Conservation (phyloP, 2,888 invertebrate species). For the Aplocera efformata region DNA sequence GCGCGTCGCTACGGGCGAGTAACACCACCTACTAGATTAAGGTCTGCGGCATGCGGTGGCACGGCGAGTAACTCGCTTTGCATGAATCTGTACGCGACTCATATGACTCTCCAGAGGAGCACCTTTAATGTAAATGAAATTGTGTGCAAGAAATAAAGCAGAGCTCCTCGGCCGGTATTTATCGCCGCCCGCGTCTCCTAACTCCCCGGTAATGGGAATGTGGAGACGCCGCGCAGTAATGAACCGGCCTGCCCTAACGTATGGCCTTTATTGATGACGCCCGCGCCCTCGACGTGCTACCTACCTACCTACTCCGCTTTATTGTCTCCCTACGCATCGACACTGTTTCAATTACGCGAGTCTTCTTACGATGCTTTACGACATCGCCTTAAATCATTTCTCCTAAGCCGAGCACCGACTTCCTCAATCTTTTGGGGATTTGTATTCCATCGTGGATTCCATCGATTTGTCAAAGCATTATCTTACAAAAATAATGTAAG, state of each 20-base stretch:
- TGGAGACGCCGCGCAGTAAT: constrained; percentile 69
- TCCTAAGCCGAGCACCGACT: constrained; percentile 32
- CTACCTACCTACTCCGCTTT: constrained; percentile 42
- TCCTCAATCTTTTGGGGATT: constrained; percentile 33
- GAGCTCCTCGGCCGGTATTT: constrained; percentile 70
- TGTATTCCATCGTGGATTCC: constrained; percentile 31
- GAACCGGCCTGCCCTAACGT: constrained; percentile 71
- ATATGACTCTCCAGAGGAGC: constrained; percentile 69
- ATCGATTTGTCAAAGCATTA: constrained; percentile 30
- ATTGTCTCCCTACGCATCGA: constrained; percentile 57
- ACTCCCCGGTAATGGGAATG: constrained; percentile 73
- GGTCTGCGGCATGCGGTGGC: constrained; percentile 61
- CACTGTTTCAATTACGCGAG: constrained; percentile 63
- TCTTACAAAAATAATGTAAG: constrained; percentile 32
- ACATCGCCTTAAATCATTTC: constrained; percentile 39
- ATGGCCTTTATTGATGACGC: constrained; percentile 74
- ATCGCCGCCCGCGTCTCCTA: constrained; percentile 72
- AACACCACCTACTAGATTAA: constrained; percentile 65
- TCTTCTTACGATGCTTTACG: constrained; percentile 63
- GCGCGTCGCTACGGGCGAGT: constrained; percentile 45
- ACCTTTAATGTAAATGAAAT: constrained; percentile 79
- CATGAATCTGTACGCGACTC: constrained; percentile 74
- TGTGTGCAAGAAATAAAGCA: constrained; percentile 77
- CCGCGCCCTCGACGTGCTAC: constrained; percentile 50
- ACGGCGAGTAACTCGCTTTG: constrained; percentile 70